Base-by-base conservation (phyloP, 2,888 invertebrate genomes). In the Nymphalis c-album region DNA sequence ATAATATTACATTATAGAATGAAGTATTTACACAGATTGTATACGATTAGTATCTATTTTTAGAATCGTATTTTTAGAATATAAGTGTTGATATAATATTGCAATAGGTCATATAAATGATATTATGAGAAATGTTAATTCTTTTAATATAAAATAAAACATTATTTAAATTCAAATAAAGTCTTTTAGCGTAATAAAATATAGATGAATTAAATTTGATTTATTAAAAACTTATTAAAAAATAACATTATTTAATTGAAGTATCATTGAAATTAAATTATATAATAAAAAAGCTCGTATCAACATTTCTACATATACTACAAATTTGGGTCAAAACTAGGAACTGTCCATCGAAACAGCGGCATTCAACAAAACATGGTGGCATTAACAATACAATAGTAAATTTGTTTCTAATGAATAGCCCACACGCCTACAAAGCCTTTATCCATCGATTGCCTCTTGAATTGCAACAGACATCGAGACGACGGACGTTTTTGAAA, bases 351-450 rank as follows among this genome's bases (percentile, higher is more conserved):
- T 46, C 64, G 62, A 78, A 78, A 78, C 78, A 71, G 75, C 76
- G 82, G 76, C 80, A 76, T 72, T 75, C 59, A 51, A 72, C 71
- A 64, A 71, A 67, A 73, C 70, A 65, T 64, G 70, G 64, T 59
- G 45, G 18, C 73, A 72, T 71, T 68, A 2, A 50, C 40, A 20
- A 65, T 74, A 86, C 83, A 86, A 86, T 81, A 74, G 74, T 72
- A 79, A 85, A 86, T 86, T 86, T 78, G 85, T 83, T 86, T 80
- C 78, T 86, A 86, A 87, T 86, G 83, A 83, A 82, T 78, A 74
- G 69, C 74, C 47, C 73, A 63, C 80, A 85, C 85, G 83, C 84
- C 85, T 71, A 72, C 70, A 7, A 45, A 10, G 26, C 48, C 62
- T 77, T 73, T 69, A 70, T 69, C 31, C 60, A 22, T 48, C 7